A percentile compares a stretch with the other conserved stretches of the same genome.
Conservation (phyloP, 2,888 invertebrate species). For the Pomacea canaliculata region DNA sequence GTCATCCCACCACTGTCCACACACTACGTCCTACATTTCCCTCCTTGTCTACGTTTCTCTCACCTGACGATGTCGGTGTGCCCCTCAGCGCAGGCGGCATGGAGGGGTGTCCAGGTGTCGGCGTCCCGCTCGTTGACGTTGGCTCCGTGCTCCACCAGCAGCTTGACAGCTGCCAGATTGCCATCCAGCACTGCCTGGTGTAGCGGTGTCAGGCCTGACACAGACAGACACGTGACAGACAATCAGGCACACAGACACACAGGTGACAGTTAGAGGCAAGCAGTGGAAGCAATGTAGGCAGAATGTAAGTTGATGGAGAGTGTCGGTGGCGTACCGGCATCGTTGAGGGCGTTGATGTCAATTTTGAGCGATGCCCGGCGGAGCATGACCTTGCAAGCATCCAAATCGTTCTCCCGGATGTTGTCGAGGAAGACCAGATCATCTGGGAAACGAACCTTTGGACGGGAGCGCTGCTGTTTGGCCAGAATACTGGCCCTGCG, state of each 20-base stretch:
- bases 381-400: constrained; percentile 62
- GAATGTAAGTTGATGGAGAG: background rate
- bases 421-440: constrained; percentile 68
- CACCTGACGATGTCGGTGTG: constrained; percentile 58
- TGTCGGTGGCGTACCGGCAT: constrained; percentile 50
- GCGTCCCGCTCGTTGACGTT: constrained; percentile 66
- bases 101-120: constrained; percentile 68
- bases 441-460: constrained; percentile 65
- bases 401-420: constrained; percentile 67
- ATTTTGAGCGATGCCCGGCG: constrained; percentile 65
- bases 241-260: background rate
- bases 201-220: constrained; percentile 66
- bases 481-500: constrained; percentile 64
- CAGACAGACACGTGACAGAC: background rate
- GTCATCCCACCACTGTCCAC: no score
- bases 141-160: constrained; percentile 64
- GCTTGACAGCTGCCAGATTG: constrained; percentile 59
- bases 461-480: constrained; percentile 61
- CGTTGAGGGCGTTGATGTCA: constrained; percentile 65
- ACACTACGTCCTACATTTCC: no score
- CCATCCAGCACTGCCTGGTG: constrained; percentile 68
- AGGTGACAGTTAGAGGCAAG: background rate
- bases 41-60: no score
- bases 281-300: background rate
- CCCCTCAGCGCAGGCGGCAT: constrained; percentile 68